Evolutionary conservation across 2,797 vertebrate species (phyloP).

Genomic region (Cyprinodon diabolis): DNA sequence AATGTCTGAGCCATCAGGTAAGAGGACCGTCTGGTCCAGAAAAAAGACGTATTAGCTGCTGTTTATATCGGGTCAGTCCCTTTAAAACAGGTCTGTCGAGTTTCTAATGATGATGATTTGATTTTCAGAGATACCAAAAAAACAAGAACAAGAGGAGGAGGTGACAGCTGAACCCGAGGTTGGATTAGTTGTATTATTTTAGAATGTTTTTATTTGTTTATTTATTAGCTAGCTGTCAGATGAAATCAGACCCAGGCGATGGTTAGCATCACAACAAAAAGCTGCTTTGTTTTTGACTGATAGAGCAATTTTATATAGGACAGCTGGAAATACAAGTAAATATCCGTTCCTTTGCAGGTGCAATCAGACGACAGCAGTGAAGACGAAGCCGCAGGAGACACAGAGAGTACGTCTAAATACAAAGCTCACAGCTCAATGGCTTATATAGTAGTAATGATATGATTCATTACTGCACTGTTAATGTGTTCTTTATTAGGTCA

Average conservation of each 20-base stretch:
- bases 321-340: not conserved
- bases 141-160: slow-evolving; percentile 74
- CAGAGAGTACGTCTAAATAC: slow-evolving; percentile 78
- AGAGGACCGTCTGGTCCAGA: not conserved
- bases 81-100: not conserved
- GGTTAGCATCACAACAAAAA: not conserved
- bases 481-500: no score
- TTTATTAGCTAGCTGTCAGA: not conserved
- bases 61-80: not conserved
- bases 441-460: not conserved
- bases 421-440: no score
- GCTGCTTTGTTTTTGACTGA: not conserved
- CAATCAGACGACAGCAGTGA: slow-evolving; percentile 83
- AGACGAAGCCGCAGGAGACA: slow-evolving; percentile 78
- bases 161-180: slow-evolving; percentile 69
- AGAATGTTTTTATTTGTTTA: not conserved
- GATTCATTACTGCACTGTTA: no score
- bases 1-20: slow-evolving; percentile 82
- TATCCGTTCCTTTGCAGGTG: slow-evolving; percentile 49
- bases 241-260: not conserved
- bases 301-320: not conserved
- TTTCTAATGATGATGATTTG: slow-evolving; percentile 1
- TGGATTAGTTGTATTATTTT: not conserved
- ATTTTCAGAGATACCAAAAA: slow-evolving; percentile 64
- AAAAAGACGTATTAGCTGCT: not conserved